Base-by-base conservation (phyloP, 2,797 vertebrate genomes). In the Salmo trutta region DNA sequence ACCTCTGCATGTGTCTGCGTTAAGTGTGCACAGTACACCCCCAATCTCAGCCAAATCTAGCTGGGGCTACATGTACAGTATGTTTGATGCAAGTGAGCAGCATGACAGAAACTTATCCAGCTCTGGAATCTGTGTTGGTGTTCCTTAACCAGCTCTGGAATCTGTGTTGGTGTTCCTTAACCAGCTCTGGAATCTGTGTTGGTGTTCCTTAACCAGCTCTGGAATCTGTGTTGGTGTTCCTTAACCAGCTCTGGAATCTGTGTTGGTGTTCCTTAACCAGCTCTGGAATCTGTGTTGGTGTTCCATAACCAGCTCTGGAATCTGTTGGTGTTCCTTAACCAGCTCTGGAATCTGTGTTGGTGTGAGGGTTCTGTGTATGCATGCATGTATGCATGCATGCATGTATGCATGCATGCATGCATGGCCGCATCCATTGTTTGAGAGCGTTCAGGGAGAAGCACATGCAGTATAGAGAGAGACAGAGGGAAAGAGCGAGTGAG, bases 391-490 rank as follows among this genome's bases (percentile, higher is more conserved):
- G 24, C 68, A 47, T 70, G 68, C 51, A 5, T 53, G 53, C 53
- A 66, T 64, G 62, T 67, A 52, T 62, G 69, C 17, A 64, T 53
- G 53, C 53, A 66, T 64, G 62, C 59, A 52, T 62, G 69, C 24
- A 64, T n/a, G 66, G 74, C 12, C 1, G 24, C 64, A 17, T 53
- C 33, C 53, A 2, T 8, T 29, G 21, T 54, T 15, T 71, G 70
- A 71, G 47, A 53, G 36, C 1, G 62, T 10, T 41, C 8, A 19
- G 27, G 19, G 51, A 3, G 21, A 29, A 19, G 21, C 53, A 14
- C 12, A 54, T 10, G n/a, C 53, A 19, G 67, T 54, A 66, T 52
- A 36, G 70, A 47, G 15, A 14, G 65, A 71, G 77, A 69, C 33
- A 73, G 62, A 72, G 41, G 10, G 51, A 17, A 31, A 29, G 31